Evolutionary conservation across 2,797 vertebrate species (phyloP).

Genomic region (Trichosurus vulpecula): DNA sequence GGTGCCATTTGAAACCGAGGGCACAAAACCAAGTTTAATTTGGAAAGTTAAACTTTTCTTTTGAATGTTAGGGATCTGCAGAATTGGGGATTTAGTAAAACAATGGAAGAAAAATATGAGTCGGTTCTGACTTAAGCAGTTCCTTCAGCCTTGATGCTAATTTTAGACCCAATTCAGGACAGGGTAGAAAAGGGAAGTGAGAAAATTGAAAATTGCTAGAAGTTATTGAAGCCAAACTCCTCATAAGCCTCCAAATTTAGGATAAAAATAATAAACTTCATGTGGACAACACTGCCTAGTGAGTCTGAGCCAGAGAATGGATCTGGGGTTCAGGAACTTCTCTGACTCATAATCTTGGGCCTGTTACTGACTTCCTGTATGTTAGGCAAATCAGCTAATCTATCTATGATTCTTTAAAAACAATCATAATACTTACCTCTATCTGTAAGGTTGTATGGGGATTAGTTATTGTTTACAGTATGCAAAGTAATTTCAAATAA

Average conservation of each 20-base stretch:
- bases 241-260: neutral
- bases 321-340: constrained; percentile 41
- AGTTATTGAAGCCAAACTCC: constrained; percentile 9
- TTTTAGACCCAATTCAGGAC: constrained; percentile 56
- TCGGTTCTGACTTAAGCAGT: constrained; percentile 34
- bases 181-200: neutral
- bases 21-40: neutral
- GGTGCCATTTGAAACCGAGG: constrained; percentile 59
- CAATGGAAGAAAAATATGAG: constrained; percentile 43
- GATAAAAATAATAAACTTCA: neutral
- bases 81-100: constrained; percentile 61
- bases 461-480: constrained; percentile 39
- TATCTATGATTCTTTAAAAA: neutral
- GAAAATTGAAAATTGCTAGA: constrained; percentile 17
- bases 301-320: neutral
- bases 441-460: neutral
- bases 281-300: neutral
- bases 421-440: constrained; percentile 40
- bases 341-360: constrained; percentile 22
- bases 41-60: constrained; percentile 56
- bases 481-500: constrained; percentile 67
- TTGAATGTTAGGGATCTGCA: constrained; percentile 61
- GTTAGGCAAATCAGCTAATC: constrained; percentile 62
- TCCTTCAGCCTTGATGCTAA: constrained; percentile 55
- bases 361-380: constrained; percentile 24